Base-by-base conservation (phyloP, 1,140 invertebrate genomes). In the Trichonephila clavipes region DNA sequence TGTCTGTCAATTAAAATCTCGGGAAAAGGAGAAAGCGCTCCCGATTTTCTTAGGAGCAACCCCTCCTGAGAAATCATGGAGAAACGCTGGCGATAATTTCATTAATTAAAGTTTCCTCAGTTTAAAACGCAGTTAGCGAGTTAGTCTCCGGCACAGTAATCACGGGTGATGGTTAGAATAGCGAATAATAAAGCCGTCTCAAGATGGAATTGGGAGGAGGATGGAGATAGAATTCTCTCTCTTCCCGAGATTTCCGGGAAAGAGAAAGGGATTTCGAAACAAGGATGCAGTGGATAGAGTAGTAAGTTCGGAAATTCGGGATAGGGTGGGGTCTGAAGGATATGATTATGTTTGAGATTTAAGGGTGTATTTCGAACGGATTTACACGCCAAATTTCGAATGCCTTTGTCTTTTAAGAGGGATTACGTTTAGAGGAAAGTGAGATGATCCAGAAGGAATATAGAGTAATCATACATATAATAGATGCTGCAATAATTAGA, bases 21-120 rank as follows among this genome's bases (percentile, higher is more conserved):
- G 6, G 62, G 28, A 16, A 16, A 77, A 77, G 72, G 2, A 18
- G 62, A 77, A 34, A 34, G 34, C 72, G 14, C 72, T 34, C 72
- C 24, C 72, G 14, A 28, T 18, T 77, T 77, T 77, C 72, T 77
- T 77, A 40, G 28, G 28, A 40, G 72, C 24, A 12, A 16, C 34
- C 83, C 83, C 83, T 61, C 83, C 44, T 24, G 83, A 85, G 83
- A 85, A 85, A 85, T 85, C 83, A 85, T 58, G 83, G 83, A 85
- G 83, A 85, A 85, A 85, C 58, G 83, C 83, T 8, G 58, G 72
- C 44, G 83, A 85, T 85, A 85, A 85, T 85, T 85, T 85, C 83
- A 85, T 85, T 85, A 85, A 85, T 85, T 85, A 85, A 85, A 85
- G 83, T 85, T 28, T 28, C 44, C 21, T 19, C 83, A 59, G 83